Conservation (phyloP, 2,888 invertebrate genomes). For the Drosophila emarginata region DNA sequence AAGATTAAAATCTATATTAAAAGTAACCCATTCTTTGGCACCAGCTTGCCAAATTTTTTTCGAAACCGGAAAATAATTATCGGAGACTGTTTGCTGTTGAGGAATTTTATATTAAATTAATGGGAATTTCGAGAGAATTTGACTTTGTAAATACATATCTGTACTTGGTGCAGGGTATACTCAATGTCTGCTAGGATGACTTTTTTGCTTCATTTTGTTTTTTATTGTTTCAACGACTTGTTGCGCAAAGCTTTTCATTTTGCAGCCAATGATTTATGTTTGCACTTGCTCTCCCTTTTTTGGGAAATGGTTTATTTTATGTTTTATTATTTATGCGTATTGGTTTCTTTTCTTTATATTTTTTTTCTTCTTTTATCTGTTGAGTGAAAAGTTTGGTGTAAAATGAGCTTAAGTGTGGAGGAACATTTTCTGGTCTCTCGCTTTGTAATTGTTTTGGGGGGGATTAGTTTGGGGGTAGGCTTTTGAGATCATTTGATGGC, state of each 20-base stretch:
- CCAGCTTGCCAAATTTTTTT: too few relatives aligned
- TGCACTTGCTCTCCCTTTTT: constrained; percentile 47
- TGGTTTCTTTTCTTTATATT: constrained; percentile 39
- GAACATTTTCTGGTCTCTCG: background rate
- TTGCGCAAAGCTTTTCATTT: constrained; percentile 75
- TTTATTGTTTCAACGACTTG: constrained; percentile 74
- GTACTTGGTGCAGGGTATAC: too few relatives aligned
- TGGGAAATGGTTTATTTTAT: constrained; percentile 9
- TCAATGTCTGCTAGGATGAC: too few relatives aligned
- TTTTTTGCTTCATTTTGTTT: too few relatives aligned
- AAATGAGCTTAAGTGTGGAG: constrained; percentile 39
- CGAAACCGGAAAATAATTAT: too few relatives aligned
- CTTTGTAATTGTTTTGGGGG: constrained; percentile 47
- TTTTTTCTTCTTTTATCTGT: background rate
- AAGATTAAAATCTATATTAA: too few relatives aligned
- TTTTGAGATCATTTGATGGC: constrained; percentile 11
- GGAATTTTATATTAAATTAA: too few relatives aligned
- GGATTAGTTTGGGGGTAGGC: constrained; percentile 38
- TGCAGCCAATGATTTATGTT: constrained; percentile 70
- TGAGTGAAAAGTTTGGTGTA: constrained; percentile 38
- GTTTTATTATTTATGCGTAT: constrained; percentile 52
- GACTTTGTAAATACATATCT: too few relatives aligned
- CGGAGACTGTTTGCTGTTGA: too few relatives aligned
- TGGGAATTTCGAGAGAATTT: too few relatives aligned
- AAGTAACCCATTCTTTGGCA: too few relatives aligned